phyloP scores from a whole-genome alignment of 1,140 invertebrate species.

The Ceratina australensis region DNA sequence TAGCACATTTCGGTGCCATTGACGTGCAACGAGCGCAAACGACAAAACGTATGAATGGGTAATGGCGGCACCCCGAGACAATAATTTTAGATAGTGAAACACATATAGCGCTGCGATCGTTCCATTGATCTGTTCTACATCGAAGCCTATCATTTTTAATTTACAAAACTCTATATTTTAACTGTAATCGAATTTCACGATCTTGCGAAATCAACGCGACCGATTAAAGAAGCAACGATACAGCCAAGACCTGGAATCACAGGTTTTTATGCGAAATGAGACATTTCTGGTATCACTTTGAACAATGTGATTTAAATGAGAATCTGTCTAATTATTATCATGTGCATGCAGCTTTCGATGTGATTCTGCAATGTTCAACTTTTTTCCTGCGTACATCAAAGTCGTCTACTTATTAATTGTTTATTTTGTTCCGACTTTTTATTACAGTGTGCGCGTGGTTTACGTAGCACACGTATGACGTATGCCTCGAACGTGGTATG shows the following conservation, averaged over 20 bases:
- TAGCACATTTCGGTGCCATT: constrained; percentile 54
- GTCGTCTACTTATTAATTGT: background rate
- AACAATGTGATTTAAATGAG: too few relatives aligned
- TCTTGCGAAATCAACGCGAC: too few relatives aligned
- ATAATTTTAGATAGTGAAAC: constrained; percentile 60
- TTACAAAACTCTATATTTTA: background rate
- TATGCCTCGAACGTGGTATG: constrained; percentile 29
- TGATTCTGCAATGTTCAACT: too few relatives aligned
- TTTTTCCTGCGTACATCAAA: background rate
- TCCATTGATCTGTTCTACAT: constrained; percentile 45
- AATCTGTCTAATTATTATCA: too few relatives aligned
- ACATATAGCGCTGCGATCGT: constrained; percentile 49
- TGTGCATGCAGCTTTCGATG: too few relatives aligned
- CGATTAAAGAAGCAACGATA: too few relatives aligned
- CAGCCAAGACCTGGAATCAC: too few relatives aligned
- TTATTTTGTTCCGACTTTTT: constrained; percentile 5
- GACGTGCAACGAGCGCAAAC: constrained; percentile 46
- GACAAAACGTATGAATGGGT: constrained; percentile 66
- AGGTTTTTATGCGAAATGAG: too few relatives aligned
- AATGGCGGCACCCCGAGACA: constrained; percentile 64
- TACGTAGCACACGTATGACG: constrained; percentile 30
- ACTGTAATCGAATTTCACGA: too few relatives aligned
- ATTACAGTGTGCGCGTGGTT: constrained; percentile 5
- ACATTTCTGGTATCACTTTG: too few relatives aligned
- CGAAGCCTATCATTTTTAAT: constrained; percentile 20